phyloP scores from a whole-genome alignment of 2,797 vertebrate genomes.

The Pseudotriccus pelzelni region DNA sequence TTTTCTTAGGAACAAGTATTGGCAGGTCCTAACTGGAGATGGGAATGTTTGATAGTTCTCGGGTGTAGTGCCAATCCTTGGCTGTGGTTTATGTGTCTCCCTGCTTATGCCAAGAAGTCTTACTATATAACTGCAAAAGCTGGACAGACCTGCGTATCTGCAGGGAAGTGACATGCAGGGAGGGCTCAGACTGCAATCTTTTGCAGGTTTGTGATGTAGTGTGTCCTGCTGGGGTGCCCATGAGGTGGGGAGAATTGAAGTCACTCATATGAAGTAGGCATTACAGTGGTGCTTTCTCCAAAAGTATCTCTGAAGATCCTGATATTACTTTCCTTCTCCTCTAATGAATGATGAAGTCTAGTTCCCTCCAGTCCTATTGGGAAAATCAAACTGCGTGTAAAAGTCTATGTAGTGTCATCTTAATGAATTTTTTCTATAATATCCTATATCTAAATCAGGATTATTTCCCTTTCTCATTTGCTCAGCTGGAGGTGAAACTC shows the following conservation, averaged over 20 bases:
- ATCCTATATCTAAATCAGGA: not conserved
- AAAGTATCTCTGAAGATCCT: not conserved
- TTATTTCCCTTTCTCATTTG: not conserved
- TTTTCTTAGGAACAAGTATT: constrained; percentile 22
- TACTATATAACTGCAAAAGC: not conserved
- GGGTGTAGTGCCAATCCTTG: not conserved
- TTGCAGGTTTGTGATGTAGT: not conserved
- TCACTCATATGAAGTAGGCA: not conserved
- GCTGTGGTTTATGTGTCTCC: not conserved
- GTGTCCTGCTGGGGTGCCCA: not conserved
- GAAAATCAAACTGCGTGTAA: not conserved
- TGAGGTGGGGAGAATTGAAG: not conserved
- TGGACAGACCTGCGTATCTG: not conserved
- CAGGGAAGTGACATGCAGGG: not conserved
- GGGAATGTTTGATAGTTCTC: not conserved
- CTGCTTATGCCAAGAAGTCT: not conserved
- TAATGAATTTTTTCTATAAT: not conserved
- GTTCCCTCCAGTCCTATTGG: not conserved
- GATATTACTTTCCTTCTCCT: not conserved
- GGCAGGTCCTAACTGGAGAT: not conserved
- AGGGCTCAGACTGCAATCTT: not conserved
- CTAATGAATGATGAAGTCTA: not conserved
- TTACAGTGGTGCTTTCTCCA: not conserved
- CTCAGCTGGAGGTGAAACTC: not conserved
- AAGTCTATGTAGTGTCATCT: not conserved